phyloP scores from a whole-genome alignment of 2,113 vertebrate species.

The Calyptomena viridis region DNA sequence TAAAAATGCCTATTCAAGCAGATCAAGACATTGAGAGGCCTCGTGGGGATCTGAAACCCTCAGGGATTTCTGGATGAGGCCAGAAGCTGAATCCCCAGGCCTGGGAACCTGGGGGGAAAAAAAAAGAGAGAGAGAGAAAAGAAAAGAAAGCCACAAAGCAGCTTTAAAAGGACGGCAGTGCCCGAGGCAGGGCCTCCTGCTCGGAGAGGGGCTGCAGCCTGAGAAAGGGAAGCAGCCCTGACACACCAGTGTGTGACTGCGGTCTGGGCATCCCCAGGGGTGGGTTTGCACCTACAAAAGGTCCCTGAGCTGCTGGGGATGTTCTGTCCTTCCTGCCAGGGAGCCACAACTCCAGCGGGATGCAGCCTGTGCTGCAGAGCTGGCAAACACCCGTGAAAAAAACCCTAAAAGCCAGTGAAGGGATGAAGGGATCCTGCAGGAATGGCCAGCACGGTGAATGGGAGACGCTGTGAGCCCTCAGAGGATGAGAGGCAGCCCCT shows the following conservation, averaged over 20 bases:
- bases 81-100: slow-evolving; percentile 49
- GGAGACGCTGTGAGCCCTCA: background rate
- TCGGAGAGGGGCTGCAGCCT: background rate
- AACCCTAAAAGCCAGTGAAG: too few species aligned
- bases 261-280: background rate
- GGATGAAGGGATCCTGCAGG: background rate
- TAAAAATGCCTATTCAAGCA: slow-evolving; percentile 62
- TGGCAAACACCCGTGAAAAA: background rate
- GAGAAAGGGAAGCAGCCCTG: background rate
- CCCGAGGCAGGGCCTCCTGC: slow-evolving; percentile 20
- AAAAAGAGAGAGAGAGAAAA: background rate
- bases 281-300: background rate
- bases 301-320: background rate
- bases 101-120: background rate
- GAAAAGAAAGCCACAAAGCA: slow-evolving; percentile 51
- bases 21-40: slow-evolving; percentile 64
- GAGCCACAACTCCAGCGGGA: background rate
- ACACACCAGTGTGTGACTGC: background rate
- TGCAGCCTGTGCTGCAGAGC: background rate
- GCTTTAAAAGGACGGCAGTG: background rate
- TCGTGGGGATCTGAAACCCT: slow-evolving; percentile 60
- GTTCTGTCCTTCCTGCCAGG: background rate
- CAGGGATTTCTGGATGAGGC: slow-evolving; percentile 57
- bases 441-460: accelerated
- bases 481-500: background rate